Conservation (phyloP, 2,888 invertebrate species). For the Anoplius nigerrimus region DNA sequence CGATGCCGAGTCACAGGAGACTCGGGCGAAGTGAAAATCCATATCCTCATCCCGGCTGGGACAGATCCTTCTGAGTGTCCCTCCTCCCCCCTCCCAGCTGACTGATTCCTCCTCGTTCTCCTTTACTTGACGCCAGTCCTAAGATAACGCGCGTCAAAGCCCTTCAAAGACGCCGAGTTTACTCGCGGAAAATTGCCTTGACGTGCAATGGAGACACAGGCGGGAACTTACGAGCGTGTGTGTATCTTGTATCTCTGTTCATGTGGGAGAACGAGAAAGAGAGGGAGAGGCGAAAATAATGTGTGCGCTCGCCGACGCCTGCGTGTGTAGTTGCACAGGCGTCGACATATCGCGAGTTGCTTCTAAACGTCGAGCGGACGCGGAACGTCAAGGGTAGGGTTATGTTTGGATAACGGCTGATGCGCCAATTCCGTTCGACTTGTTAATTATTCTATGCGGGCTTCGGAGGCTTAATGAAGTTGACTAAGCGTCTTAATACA, state of each 20-base stretch:
- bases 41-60: conserved; percentile 38
- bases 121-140: conserved; percentile 21
- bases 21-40: conserved; percentile 32
- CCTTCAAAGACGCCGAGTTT: conserved; percentile 49
- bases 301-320: background rate
- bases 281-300: background rate
- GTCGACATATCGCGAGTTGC: background rate
- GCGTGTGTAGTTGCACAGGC: background rate
- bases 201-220: conserved; percentile 12
- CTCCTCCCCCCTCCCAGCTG: background rate
- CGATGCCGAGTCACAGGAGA: no score
- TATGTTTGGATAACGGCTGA: background rate
- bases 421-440: background rate
- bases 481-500: no score
- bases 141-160: conserved; percentile 49
- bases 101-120: conserved; percentile 5
- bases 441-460: background rate
- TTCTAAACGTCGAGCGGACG: background rate
- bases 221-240: background rate
- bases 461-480: no score
- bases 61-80: conserved; percentile 41
- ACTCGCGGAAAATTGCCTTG: conserved; percentile 55
- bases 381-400: no score
- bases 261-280: conserved; percentile 1
- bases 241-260: background rate